Base-by-base conservation (phyloP, 2,113 vertebrate species). In the Atherinomorus stipes region DNA sequence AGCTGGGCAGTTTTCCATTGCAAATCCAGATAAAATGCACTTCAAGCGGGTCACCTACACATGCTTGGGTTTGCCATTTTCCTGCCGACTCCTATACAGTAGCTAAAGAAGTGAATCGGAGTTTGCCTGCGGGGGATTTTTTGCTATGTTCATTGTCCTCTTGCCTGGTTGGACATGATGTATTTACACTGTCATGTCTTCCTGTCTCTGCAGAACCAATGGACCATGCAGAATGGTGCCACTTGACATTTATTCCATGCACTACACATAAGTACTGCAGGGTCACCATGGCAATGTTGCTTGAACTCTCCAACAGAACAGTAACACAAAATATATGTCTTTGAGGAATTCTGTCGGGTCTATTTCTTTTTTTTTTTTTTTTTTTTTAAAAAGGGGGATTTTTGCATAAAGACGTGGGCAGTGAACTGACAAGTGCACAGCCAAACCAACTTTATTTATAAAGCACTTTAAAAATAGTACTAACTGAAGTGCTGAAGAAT, bases 141-240 rank as follows among this genome's bases (percentile, higher is more conserved):
- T 42, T 54, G 57, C 51, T 18, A 11, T 0, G 37, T 51, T 81
- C 42, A 69, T 70, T 78, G 76, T 57, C 64, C 47, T 65, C 68
- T 75, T 68, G 84, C 72, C 68, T 83, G 74, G 74, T 83, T 86
- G 71, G 72, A 76, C 64, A 59, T 80, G 78, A 85, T 85, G 59
- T 54, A 82, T 87, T 82, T 8, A 64, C 28, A 54, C 71, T 54
- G 59, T 76, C 65, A 59, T 49, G 19, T 80, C 71, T 71, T 44
- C 11, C 45, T 63, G 71, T 80, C 62, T 64, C 78, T 18, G 9
- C 56, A 40, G 64, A 83, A 66, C 25, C 76, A 77, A 75, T 71
- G 66, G 66, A 69, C 53, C 69, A 71, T 57, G 42, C 61, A 50
- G 7, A 57, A 52, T 40, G 19, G 23, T 45, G 25, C 16, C 49